A percentile compares a stretch with the other conserved stretches of the same genome.
These are phyloP conservation scores for Lophotis ruficrista DNA, from an alignment of 2,113 vertebrate species.

Conservation along the genomic window DNA sequence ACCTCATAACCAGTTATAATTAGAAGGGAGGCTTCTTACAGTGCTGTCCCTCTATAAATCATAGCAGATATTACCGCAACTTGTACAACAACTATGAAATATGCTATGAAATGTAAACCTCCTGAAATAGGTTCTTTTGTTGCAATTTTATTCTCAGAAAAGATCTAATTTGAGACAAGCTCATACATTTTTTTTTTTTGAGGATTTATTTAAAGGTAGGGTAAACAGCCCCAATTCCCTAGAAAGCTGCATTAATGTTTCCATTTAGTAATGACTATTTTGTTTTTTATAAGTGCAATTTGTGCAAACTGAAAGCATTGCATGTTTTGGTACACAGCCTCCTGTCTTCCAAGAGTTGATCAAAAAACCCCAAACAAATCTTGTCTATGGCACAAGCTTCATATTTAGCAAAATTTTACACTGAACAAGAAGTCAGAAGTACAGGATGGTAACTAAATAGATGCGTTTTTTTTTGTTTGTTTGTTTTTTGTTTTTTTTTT, in stretches of 20 bases:
- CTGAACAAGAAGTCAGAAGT: not conserved
- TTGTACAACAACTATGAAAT: conserved; percentile 54
- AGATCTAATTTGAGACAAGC: not conserved
- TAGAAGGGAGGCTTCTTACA: conserved; percentile 63
- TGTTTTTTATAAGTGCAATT: not conserved
- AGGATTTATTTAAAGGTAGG: not conserved
- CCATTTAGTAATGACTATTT: not conserved
- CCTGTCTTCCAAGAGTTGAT: not conserved
- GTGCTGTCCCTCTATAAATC: conserved; percentile 45
- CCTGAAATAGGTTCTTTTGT: conserved; percentile 19
- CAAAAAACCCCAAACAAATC: not conserved
- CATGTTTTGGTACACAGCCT: not conserved
- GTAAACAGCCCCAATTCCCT: not conserved
- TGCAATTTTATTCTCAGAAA: not conserved
- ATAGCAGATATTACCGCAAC: conserved; percentile 45
- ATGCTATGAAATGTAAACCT: conserved; percentile 35
- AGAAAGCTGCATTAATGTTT: not conserved
- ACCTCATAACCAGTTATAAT: conserved; percentile 64
- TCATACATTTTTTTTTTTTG: not conserved
- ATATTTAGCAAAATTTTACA: not conserved
- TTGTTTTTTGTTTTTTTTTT: conserved; percentile 62
- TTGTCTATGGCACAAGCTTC: not conserved
- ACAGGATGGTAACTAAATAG: not conserved
- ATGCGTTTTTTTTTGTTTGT: conserved; percentile 31
- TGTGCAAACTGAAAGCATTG: not conserved